Conservation (phyloP, 1,140 invertebrate species). For the Pachypsylla venusta region DNA sequence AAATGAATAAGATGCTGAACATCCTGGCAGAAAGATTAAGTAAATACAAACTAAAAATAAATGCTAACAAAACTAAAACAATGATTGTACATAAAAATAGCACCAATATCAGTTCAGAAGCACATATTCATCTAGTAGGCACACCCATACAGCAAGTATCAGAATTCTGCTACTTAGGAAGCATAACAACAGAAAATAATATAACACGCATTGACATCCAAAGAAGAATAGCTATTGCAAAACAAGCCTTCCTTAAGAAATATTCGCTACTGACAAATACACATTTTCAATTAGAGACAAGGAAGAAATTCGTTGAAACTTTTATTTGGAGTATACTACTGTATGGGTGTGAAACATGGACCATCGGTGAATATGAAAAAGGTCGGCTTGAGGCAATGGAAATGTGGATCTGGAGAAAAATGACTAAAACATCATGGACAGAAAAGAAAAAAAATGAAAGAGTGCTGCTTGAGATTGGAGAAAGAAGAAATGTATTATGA, state of each 20-base stretch:
- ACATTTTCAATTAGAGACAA: constrained; percentile 9
- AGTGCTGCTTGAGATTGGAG: background rate
- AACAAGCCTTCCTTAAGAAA: constrained; percentile 11
- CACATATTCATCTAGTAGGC: too few species aligned
- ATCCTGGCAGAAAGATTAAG: background rate
- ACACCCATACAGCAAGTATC: background rate
- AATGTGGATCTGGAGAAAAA: constrained; percentile 11
- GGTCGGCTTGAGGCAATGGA: constrained; percentile 7
- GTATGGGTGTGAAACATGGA: constrained; percentile 12
- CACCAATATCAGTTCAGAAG: too few species aligned
- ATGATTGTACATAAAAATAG: constrained; percentile 10
- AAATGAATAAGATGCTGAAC: constrained; percentile 13
- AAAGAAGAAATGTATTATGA: background rate
- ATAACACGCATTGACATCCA: constrained; percentile 2
- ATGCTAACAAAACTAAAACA: constrained; percentile 12
- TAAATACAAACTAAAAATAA: constrained; percentile 14
- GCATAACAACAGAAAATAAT: constrained; percentile 7
- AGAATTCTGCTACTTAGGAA: constrained; percentile 6
- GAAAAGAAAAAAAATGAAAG: constrained; percentile 7
- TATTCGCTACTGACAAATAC: constrained; percentile 6
- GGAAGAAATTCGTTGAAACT: constrained; percentile 13
- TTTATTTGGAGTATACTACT: constrained; percentile 11
- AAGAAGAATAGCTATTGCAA: constrained; percentile 13
- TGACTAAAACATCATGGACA: constrained; percentile 2
- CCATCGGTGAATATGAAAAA: constrained; percentile 10